Evolutionary conservation across 2,797 vertebrate genomes (phyloP).

Genomic region (Gymnocypris eckloni): DNA sequence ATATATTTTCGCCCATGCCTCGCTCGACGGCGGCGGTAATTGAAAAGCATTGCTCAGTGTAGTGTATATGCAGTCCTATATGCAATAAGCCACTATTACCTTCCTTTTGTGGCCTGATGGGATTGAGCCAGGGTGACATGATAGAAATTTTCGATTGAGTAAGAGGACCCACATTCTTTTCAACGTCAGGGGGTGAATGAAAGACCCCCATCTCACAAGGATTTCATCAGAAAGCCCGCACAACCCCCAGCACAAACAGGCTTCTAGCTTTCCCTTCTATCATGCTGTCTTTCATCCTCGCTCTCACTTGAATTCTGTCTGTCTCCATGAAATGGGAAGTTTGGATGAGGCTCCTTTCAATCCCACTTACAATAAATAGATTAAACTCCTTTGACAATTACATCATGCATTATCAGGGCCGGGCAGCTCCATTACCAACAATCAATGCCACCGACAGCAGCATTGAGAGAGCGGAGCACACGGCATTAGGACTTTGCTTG

Average conservation of each 20-base stretch:
- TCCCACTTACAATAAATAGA: slow-evolving; percentile 82
- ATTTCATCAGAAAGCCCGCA: slow-evolving; percentile 38
- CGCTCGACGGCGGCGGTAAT: slow-evolving; percentile 71
- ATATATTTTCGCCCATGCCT: slow-evolving; percentile 69
- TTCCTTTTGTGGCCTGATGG: slow-evolving; percentile 72
- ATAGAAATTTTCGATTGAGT: slow-evolving; percentile 77
- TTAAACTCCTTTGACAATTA: slow-evolving; percentile 92
- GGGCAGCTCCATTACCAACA: slow-evolving; percentile 87
- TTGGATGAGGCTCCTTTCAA: slow-evolving; percentile 69
- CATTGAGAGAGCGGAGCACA: slow-evolving; percentile 74
- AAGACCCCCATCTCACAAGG: slow-evolving; percentile 48
- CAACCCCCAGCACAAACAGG: slow-evolving; percentile 35
- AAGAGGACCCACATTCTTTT: slow-evolving; percentile 64
- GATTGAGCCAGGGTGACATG: slow-evolving; percentile 58
- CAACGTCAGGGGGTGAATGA: slow-evolving; percentile 70
- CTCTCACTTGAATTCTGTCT: slow-evolving; percentile 61
- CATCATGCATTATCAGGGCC: slow-evolving; percentile 89
- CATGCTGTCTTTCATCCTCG: slow-evolving; percentile 36
- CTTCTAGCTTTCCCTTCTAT: slow-evolving; percentile 27
- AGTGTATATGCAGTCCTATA: slow-evolving; percentile 78
- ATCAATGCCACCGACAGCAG: slow-evolving; percentile 81
- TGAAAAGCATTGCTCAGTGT: slow-evolving; percentile 84
- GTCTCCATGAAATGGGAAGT: slow-evolving; percentile 69
- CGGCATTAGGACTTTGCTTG: slow-evolving; percentile 80
- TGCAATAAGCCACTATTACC: slow-evolving; percentile 77